phyloP scores from a whole-genome alignment of 2,797 vertebrate genomes.

The Glyptemys insculpta region DNA sequence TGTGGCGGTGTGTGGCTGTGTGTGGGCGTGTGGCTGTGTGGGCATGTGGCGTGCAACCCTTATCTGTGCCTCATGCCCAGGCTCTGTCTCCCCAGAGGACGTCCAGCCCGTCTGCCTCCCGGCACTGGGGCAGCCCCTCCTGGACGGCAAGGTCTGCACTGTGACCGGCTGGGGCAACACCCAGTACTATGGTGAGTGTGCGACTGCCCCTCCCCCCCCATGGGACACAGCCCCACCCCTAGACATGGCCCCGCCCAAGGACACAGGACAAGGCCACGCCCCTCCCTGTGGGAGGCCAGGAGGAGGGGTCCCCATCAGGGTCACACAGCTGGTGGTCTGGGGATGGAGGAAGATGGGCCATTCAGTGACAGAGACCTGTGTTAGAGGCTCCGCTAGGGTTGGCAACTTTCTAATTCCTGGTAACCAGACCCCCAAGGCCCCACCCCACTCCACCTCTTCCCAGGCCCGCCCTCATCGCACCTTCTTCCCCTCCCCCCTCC shows the following conservation, averaged over 20 bases:
- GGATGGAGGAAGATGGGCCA: neutral
- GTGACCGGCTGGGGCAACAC: conserved; percentile 95
- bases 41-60: neutral
- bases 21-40: neutral
- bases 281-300: no score
- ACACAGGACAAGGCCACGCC: no score
- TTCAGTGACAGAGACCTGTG: neutral
- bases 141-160: conserved; percentile 89
- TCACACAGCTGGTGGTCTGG: neutral
- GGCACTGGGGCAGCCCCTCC: conserved; percentile 86
- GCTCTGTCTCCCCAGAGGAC: conserved; percentile 81
- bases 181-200: conserved; percentile 89
- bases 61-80: neutral
- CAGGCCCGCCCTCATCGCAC: no score
- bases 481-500: neutral
- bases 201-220: no score
- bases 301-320: neutral
- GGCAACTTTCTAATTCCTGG: no score
- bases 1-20: no score
- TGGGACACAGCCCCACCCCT: neutral
- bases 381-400: no score
- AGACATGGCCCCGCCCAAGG: neutral
- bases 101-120: conserved; percentile 93
- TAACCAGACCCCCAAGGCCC: no score
- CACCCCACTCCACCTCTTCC: no score